Evolutionary conservation across 1,140 invertebrate genomes (phyloP).

Genomic region (Phymastichus coffea): DNA sequence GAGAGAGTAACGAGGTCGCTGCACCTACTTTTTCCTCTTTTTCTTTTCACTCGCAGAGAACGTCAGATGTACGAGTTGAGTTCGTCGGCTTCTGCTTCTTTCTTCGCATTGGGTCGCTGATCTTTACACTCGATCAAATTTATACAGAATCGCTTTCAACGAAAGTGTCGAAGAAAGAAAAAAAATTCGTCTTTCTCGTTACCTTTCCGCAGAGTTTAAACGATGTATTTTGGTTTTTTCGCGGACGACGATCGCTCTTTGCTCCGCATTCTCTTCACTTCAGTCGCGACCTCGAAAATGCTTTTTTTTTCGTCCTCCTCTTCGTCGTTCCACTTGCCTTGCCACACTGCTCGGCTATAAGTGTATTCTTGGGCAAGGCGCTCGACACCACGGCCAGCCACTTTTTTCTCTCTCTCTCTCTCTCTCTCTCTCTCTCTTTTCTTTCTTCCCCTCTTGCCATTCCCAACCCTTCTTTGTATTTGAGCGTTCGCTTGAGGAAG

Average conservation of each 20-base stretch:
- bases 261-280: constrained; percentile 31
- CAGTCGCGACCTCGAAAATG: constrained; percentile 19
- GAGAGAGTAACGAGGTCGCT: constrained; percentile 35
- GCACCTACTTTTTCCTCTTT: constrained; percentile 27
- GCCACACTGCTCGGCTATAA: neutral
- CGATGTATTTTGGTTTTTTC: no score
- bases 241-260: constrained; percentile 35
- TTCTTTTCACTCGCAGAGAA: neutral
- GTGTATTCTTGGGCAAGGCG: constrained; percentile 20
- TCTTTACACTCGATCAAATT: no score
- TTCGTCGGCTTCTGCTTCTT: neutral
- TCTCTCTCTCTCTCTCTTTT: neutral
- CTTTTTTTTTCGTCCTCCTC: constrained; percentile 3
- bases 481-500: no score
- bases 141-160: no score
- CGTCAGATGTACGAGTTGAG: neutral
- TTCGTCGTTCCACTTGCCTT: neutral
- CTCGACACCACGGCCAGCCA: constrained; percentile 30
- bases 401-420: constrained; percentile 34
- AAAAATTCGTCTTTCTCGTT: no score
- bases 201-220: no score
- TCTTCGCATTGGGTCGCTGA: no score
- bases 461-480: neutral
- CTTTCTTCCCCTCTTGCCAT: neutral
- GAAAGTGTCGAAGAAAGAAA: no score